Percentiles rank a stretch among this genome's conserved stretches.
phyloP scores from a whole-genome alignment of 2,797 vertebrate species.

The Leptodactylus fallax region DNA sequence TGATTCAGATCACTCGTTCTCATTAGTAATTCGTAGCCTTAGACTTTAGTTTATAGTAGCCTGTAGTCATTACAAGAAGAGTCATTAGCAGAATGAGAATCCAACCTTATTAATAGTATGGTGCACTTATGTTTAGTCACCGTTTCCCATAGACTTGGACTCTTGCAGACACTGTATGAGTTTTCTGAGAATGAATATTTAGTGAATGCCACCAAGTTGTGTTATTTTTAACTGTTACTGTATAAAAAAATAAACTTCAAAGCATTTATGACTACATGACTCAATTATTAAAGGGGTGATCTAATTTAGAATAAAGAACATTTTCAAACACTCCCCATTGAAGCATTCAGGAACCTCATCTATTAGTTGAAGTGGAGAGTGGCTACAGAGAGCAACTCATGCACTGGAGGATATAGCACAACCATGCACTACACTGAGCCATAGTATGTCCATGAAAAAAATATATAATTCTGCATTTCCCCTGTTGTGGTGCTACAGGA shows the following conservation, averaged over 20 bases:
- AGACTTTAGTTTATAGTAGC: background rate
- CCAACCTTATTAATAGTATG: background rate
- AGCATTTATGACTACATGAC: conserved; percentile 14
- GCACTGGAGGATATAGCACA: background rate
- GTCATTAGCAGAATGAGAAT: background rate
- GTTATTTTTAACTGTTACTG: conserved; percentile 1
- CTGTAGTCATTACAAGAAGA: background rate
- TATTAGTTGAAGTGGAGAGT: background rate
- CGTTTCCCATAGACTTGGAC: background rate
- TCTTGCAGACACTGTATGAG: background rate
- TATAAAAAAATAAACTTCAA: conserved; percentile 34
- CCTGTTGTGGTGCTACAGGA: too few relatives aligned
- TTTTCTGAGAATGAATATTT: background rate
- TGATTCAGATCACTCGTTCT: background rate
- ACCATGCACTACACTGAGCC: background rate
- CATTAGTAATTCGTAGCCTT: background rate
- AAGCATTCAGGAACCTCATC: background rate
- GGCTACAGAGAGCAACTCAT: background rate
- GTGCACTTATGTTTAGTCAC: background rate
- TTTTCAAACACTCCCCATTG: background rate
- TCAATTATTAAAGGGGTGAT: background rate
- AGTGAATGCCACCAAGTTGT: background rate
- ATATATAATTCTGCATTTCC: too few relatives aligned
- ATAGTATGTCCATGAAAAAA: too few relatives aligned
- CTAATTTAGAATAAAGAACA: background rate